Conservation (phyloP, 1,140 invertebrate species). For the Ganaspis sp. region DNA sequence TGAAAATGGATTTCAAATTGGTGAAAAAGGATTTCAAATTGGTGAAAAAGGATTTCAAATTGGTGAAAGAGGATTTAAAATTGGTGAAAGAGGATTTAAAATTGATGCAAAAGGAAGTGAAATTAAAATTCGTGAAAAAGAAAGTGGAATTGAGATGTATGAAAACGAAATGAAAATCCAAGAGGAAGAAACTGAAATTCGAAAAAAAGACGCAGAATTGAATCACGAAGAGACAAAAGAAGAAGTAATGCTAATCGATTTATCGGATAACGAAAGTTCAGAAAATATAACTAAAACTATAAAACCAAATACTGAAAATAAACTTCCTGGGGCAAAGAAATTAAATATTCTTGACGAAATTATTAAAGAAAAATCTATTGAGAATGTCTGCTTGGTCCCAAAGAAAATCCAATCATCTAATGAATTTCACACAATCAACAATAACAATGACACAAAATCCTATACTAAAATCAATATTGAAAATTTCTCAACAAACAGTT, state of each 20-base stretch:
- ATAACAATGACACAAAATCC: background rate
- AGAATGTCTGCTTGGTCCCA: background rate
- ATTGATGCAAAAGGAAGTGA: no score
- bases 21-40: no score
- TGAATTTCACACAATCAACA: background rate
- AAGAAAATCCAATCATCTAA: background rate
- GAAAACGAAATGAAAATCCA: background rate
- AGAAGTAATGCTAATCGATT: background rate
- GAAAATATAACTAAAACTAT: background rate
- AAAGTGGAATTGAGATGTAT: no score
- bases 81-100: no score
- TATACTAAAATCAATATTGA: background rate
- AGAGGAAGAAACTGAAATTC: background rate
- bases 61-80: no score
- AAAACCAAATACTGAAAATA: background rate
- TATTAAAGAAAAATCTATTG: background rate
- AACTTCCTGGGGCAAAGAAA: background rate
- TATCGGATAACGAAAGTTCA: background rate
- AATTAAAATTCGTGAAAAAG: no score
- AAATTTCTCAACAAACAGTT: background rate
- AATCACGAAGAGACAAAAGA: background rate
- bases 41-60: no score
- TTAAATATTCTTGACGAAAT: conserved; percentile 1
- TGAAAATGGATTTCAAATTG: no score
- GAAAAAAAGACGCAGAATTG: background rate